phyloP scores from a whole-genome alignment of 2,888 invertebrate species.

The Gerosis bhagava region DNA sequence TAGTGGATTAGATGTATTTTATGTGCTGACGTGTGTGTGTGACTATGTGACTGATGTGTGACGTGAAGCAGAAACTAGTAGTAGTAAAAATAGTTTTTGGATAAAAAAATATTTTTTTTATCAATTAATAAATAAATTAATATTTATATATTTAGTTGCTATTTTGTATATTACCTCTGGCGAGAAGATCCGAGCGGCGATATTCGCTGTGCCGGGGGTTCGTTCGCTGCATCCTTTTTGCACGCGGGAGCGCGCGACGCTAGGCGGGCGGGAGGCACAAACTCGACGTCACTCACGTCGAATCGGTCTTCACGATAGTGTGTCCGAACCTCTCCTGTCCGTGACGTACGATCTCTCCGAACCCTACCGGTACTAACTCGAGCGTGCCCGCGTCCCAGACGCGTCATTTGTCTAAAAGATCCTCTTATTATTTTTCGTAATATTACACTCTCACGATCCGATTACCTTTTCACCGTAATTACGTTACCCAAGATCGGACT shows the following conservation, averaged over 20 bases:
- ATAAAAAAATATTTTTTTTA: too few species aligned
- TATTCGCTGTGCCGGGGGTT: slow-evolving; percentile 64
- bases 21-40: too few species aligned
- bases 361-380: slow-evolving; percentile 68
- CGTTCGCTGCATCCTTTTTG: slow-evolving; percentile 76
- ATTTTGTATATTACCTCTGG: too few species aligned
- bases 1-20: too few species aligned
- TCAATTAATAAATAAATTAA: too few species aligned
- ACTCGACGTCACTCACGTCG: slow-evolving; percentile 75
- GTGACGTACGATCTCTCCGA: slow-evolving; percentile 73
- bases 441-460: slow-evolving; percentile 26
- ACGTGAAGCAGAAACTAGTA: too few species aligned
- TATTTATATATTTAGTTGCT: too few species aligned
- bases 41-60: too few species aligned
- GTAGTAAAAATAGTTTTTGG: too few species aligned
- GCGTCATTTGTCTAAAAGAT: slow-evolving; percentile 44
- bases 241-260: slow-evolving; percentile 60
- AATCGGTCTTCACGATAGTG: slow-evolving; percentile 73
- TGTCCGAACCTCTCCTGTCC: slow-evolving; percentile 77
- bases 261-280: slow-evolving; percentile 71
- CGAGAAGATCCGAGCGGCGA: slow-evolving; percentile 69
- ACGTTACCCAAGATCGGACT: not conserved
- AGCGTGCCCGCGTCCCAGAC: slow-evolving; percentile 53
- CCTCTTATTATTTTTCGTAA: slow-evolving; percentile 22
- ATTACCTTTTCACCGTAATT: slow-evolving; percentile 19